Evolutionary conservation across 1,140 invertebrate species (phyloP).

Genomic region (Caenorhabditis latens): DNA sequence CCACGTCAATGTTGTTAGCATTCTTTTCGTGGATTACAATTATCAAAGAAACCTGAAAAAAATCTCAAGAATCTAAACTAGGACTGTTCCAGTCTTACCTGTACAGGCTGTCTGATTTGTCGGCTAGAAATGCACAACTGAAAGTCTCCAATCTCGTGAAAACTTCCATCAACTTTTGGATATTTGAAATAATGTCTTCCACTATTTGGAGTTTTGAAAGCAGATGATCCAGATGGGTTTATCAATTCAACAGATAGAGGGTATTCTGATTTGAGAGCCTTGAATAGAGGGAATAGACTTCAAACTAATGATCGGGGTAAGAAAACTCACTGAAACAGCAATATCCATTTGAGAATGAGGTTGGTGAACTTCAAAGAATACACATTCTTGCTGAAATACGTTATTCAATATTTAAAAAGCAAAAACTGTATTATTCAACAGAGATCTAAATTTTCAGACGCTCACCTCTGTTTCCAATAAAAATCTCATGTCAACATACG

Average conservation of each 20-base stretch:
- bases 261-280: conserved; percentile 5
- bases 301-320: neutral
- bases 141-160: conserved; percentile 35
- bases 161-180: conserved; percentile 10
- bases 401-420: neutral
- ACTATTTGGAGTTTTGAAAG: neutral
- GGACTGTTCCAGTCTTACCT: neutral
- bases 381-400: conserved; percentile 25
- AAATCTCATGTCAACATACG: conserved; percentile 46
- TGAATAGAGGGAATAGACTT: neutral
- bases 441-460: neutral
- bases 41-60: conserved; percentile 6
- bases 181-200: conserved; percentile 46
- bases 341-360: conserved; percentile 48
- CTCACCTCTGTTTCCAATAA: conserved; percentile 16
- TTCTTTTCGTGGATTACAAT: conserved; percentile 49
- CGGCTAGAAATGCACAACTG: conserved; percentile 23
- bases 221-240: conserved; percentile 25
- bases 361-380: conserved; percentile 30
- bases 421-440: neutral
- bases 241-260: conserved; percentile 9
- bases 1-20: conserved; percentile 15
- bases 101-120: conserved; percentile 21
- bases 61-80: neutral
- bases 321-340: conserved; percentile 39